These are phyloP conservation scores for Acanthisitta chloris DNA, from an alignment of 2,113 vertebrate species.

Conservation along the genomic window DNA sequence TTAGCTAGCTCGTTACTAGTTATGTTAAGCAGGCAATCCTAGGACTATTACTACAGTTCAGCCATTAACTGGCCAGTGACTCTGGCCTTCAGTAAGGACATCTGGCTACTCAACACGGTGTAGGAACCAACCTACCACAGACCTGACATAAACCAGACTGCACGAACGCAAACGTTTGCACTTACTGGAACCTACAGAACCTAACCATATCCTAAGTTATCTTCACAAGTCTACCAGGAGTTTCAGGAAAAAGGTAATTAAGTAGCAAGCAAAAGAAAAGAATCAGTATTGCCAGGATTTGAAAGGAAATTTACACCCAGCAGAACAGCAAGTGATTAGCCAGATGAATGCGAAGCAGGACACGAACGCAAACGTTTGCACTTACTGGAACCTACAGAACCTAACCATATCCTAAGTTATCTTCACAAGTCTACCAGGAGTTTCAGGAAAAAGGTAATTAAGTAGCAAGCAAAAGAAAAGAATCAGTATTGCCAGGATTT, in stretches of 20 bases:
- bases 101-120: not conserved
- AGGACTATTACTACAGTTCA: not conserved
- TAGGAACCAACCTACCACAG: not conserved
- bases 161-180: not conserved
- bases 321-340: slow-evolving; percentile 66
- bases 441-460: slow-evolving; percentile 55
- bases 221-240: not conserved
- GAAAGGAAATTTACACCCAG: slow-evolving; percentile 70
- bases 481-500: slow-evolving; percentile 35
- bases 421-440: not conserved
- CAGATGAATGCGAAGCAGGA: slow-evolving; percentile 68
- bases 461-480: slow-evolving; percentile 50
- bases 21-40: not conserved
- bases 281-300: slow-evolving; percentile 35
- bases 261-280: slow-evolving; percentile 50
- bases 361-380: not conserved
- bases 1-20: slow-evolving; percentile 24
- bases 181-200: not conserved
- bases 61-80: not conserved
- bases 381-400: not conserved
- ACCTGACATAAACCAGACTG: not conserved
- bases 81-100: not conserved
- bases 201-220: not conserved
- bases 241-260: slow-evolving; percentile 55
- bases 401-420: not conserved